Evolutionary conservation across 2,797 vertebrate genomes (phyloP), one percentile per base, ranked within the genome.

Genomic region (Vespertilio murinus): DNA sequence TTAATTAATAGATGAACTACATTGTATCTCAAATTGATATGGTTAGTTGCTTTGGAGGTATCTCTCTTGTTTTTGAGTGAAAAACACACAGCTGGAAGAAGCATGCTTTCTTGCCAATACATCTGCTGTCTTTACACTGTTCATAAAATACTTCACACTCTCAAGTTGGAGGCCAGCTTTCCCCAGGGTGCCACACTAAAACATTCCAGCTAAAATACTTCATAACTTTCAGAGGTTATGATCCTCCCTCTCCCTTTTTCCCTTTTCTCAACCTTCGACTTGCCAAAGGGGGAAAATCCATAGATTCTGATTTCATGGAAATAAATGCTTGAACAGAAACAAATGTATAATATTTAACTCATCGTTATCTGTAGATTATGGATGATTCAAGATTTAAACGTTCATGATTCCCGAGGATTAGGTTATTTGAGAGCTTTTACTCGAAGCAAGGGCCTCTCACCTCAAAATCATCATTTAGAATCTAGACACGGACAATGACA

Each of bases 381-480:
- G 49, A 65, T 56, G 47, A 82, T 49, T 75, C 40, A 75, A 73
- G 35, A 90, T 71, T 77, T 73, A 87, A 89, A 93, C 80, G 71
- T 84, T 89, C 61, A 54, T 47, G n/a, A 59, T 65, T 54, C 33
- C 35, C 35, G 8, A 95, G 13, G 69, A 91, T 74, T 84, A 59
- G 87, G 38, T 81, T 89, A 59, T 91, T 40, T 73, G 87, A 96
- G 86, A 93, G 38, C 30, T 84, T 93, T 81, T 59, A 80, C 75
- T 95, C 94, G 91, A 93, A 83, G 75, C 25, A 78, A 77, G 47
- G 73, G 28, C 54, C 67, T 96, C 88, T 96, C 79, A 69, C 89
- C 71, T 96, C 80, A 81, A 95, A 95, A 81, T 65, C 23, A 94
- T 91, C n/a, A 78, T 92, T 96, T 96, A 94, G 67, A 91, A 52